These are phyloP conservation scores for Edolisoma coerulescens DNA, from an alignment of 2,113 vertebrate genomes.

Conservation along the genomic window DNA sequence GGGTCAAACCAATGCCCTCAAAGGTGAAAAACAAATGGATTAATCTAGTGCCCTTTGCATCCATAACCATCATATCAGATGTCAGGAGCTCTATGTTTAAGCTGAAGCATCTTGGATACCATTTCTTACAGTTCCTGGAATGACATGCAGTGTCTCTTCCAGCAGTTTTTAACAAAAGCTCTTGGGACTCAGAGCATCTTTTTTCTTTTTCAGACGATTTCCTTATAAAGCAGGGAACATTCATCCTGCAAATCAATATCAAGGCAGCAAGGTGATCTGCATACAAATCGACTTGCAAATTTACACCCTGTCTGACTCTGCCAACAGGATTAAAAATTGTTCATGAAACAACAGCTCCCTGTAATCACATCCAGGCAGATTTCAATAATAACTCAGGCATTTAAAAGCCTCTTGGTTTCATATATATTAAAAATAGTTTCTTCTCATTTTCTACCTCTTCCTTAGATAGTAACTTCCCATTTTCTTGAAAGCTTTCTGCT, in stretches of 20 bases:
- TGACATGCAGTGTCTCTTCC: background rate
- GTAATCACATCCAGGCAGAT: conserved; percentile 61
- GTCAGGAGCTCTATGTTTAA: background rate
- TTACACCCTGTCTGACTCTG: conserved; percentile 22
- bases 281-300: conserved; percentile 55
- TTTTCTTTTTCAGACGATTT: background rate
- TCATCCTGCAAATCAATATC: conserved; percentile 53
- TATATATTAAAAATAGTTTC: conserved; percentile 45
- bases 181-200: background rate
- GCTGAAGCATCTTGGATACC: background rate
- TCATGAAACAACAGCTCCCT: conserved; percentile 52
- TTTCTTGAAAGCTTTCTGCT: conserved; percentile 32
- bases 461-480: conserved; percentile 16
- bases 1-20: background rate
- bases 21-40: background rate
- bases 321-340: conserved; percentile 63
- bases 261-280: conserved; percentile 41
- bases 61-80: background rate
- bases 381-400: conserved; percentile 55
- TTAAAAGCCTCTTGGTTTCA: conserved; percentile 54
- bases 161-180: conserved; percentile 9
- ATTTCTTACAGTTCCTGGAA: background rate
- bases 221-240: conserved; percentile 15
- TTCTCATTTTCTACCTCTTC: conserved; percentile 39
- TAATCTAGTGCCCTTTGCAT: background rate